A percentile compares a stretch with the other conserved stretches of the same genome.
Evolutionary conservation across 2,113 vertebrate genomes (phyloP).

Genomic region (Carlito syrichta): DNA sequence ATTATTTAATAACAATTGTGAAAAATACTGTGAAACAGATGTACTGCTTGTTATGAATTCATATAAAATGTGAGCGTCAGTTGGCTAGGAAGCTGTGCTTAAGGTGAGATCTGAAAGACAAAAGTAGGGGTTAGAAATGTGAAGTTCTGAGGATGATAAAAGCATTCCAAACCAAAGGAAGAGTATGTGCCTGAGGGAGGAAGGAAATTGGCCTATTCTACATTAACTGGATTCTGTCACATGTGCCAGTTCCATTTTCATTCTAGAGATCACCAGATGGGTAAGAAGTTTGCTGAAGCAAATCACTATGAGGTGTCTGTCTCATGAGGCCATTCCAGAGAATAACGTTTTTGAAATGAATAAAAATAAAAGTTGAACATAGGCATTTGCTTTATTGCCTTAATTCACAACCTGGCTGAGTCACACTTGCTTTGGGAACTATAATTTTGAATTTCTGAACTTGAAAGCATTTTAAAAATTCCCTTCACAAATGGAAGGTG

Average conservation of each 20-base stretch:
- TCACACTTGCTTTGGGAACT: slow-evolving; percentile 64
- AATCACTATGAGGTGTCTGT: slow-evolving; percentile 49
- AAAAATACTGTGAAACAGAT: not conserved
- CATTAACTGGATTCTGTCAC: slow-evolving; percentile 26
- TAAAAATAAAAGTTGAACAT: slow-evolving; percentile 61
- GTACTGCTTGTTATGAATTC: not conserved
- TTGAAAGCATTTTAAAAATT: slow-evolving; percentile 60
- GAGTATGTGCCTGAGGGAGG: not conserved
- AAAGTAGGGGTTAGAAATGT: not conserved
- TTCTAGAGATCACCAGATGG: slow-evolving; percentile 60
- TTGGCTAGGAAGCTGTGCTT: not conserved
- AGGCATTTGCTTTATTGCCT: slow-evolving; percentile 62
- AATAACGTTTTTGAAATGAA: slow-evolving; percentile 55
- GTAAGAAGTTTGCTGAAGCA: slow-evolving; percentile 47
- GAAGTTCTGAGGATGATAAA: not conserved
- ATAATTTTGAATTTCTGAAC: slow-evolving; percentile 68
- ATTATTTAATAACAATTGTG: not conserved
- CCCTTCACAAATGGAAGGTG: slow-evolving; percentile 51
- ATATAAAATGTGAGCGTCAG: not conserved
- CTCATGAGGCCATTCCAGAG: slow-evolving; percentile 50
- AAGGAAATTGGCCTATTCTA: slow-evolving; percentile 36
- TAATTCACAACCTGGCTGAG: slow-evolving; percentile 69
- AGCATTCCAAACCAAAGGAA: not conserved
- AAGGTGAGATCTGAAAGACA: not conserved
- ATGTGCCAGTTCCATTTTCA: slow-evolving; percentile 42